Evolutionary conservation across 2,113 vertebrate species (phyloP).

Genomic region (Nannospalax galili): DNA sequence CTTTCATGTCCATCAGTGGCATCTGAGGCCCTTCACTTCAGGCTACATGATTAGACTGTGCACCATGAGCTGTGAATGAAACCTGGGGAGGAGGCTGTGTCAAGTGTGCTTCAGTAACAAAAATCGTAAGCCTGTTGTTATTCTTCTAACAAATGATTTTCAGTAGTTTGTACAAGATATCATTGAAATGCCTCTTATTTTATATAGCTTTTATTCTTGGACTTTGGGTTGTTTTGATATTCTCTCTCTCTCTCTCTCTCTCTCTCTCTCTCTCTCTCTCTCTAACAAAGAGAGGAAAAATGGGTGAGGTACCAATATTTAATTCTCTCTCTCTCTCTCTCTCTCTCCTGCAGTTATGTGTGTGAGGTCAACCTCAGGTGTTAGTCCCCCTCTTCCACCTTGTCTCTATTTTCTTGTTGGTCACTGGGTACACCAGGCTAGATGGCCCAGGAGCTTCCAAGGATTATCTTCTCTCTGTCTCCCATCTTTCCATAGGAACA

Average conservation of each 20-base stretch:
- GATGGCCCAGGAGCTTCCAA: no score
- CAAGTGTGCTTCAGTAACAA: neutral
- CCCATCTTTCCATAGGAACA: neutral
- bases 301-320: no score
- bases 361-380: neutral
- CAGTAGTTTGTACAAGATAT: neutral
- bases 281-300: no score
- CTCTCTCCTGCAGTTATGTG: no score
- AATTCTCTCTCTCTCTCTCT: no score
- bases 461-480: neutral
- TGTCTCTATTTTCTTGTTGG: neutral
- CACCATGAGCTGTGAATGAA: slow-evolving; percentile 56
- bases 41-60: slow-evolving; percentile 36
- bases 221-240: neutral
- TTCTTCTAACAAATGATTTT: neutral
- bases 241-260: no score
- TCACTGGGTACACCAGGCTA: neutral
- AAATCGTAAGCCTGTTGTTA: neutral
- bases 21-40: slow-evolving; percentile 34
- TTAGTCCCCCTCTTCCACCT: no score
- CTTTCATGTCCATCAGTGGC: neutral
- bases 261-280: no score
- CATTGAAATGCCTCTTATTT: neutral
- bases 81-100: neutral
- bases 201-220: neutral